Evolutionary conservation across 2,888 invertebrate genomes (phyloP), one percentile per base, ranked within the genome.

Genomic region (Brenthis daphne): DNA sequence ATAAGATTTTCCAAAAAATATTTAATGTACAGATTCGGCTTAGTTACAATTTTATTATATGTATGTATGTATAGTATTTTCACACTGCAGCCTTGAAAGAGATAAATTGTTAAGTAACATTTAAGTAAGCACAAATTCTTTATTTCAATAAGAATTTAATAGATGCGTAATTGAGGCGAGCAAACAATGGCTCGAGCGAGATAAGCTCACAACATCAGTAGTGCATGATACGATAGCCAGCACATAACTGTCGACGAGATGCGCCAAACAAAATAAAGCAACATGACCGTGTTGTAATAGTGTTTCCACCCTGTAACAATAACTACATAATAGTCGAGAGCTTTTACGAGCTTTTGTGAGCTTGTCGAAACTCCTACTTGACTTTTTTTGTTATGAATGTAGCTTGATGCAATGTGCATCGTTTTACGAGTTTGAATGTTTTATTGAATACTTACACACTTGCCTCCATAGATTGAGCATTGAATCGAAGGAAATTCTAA

Each of bases 341-440:
- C 88, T 89, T 92, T 92, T 92, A 92, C 89, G 92, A 92, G 90
- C 92, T 92, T 92, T 92, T 92, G 91, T 91, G 82, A 88, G 88
- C 88, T 87, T 85, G 89, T 89, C 88, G 87, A 88, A 87, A 90
- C 89, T 90, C 83, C 91, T 87, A 90, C 89, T 88, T 83, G 83
- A 79, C 80, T 82, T 87, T 90, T 90, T 90, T 92, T 91, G 86
- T 86, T 85, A 88, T 87, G 86, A 83, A 87, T 78, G 83, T 87
- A 80, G 82, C 83, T 83, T 81, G 82, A 79, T 83, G 82, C 82
- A 74, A 77, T 75, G 81, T 77, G 75, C 81, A 79, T 77, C 79
- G 77, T 80, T 90, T 90, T 90, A 90, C 81, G 86, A 81, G 80
- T 76, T 77, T 73, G 77, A 82, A 86, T 82, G 84, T 88, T 90